Conservation (phyloP, 2,113 vertebrate species). For the Aegotheles bennettii region DNA sequence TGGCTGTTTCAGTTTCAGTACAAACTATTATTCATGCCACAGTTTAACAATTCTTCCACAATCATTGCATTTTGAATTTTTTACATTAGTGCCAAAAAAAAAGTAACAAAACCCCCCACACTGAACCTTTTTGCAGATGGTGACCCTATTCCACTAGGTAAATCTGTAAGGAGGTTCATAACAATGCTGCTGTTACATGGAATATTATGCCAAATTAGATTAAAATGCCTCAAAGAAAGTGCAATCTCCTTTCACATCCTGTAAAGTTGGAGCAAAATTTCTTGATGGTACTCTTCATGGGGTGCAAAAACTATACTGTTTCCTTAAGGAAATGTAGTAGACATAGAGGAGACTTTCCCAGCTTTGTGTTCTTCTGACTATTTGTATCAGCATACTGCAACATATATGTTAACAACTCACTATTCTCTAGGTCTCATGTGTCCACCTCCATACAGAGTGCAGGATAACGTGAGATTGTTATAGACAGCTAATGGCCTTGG, state of each 20-base stretch:
- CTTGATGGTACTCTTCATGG: not conserved
- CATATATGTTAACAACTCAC: not conserved
- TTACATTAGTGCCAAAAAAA: not conserved
- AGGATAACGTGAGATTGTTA: not conserved
- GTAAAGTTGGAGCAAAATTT: not conserved
- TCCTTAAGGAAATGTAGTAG: not conserved
- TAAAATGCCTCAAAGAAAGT: not conserved
- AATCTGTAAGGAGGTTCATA: not conserved
- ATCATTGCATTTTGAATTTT: not conserved
- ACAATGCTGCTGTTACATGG: not conserved
- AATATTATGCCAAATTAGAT: not conserved
- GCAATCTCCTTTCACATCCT: not conserved
- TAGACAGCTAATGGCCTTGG: not conserved
- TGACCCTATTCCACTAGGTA: not conserved
- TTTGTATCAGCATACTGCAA: not conserved
- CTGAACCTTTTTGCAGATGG: not conserved
- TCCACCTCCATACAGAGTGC: fast-evolving
- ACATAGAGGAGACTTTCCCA: fast-evolving
- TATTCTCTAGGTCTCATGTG: not conserved
- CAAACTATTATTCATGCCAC: not conserved
- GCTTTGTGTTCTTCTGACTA: not conserved
- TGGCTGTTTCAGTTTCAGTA: not conserved
- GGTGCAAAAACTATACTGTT: not conserved
- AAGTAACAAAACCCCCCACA: no score
- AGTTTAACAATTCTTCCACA: not conserved